Conservation (phyloP, 2,888 invertebrate species). For the Girardia tigrina region DNA sequence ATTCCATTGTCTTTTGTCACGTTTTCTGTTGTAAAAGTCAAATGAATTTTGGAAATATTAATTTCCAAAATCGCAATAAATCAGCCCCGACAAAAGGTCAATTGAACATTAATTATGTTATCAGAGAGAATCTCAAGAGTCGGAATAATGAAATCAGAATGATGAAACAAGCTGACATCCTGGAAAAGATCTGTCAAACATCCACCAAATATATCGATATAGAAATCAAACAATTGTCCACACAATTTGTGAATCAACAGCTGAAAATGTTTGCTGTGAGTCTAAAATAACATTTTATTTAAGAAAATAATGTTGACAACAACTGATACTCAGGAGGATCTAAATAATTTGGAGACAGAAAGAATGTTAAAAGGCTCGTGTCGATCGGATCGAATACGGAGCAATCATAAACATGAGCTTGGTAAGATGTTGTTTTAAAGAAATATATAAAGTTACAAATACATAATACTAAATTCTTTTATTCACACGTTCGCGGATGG, state of each 20-base stretch:
- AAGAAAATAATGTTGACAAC: too few species aligned
- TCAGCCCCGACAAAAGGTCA: background rate
- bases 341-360: background rate
- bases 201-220: background rate
- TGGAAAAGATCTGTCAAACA: background rate
- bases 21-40: background rate
- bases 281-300: background rate
- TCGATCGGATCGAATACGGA: background rate
- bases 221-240: background rate
- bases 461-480: too few species aligned
- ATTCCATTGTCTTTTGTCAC: slow-evolving; percentile 2
- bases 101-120: background rate
- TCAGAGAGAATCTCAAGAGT: background rate
- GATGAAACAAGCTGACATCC: background rate
- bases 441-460: too few species aligned
- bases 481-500: too few species aligned
- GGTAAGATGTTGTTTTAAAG: too few species aligned
- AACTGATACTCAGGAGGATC: background rate
- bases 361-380: background rate
- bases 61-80: background rate
- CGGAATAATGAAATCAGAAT: background rate
- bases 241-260: slow-evolving; percentile 5
- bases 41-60: slow-evolving; percentile 7
- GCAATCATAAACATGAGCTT: background rate
- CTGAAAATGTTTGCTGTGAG: background rate